These are phyloP conservation scores for Strix occidentalis DNA, from an alignment of 2,797 vertebrate genomes.

Conservation along the genomic window DNA sequence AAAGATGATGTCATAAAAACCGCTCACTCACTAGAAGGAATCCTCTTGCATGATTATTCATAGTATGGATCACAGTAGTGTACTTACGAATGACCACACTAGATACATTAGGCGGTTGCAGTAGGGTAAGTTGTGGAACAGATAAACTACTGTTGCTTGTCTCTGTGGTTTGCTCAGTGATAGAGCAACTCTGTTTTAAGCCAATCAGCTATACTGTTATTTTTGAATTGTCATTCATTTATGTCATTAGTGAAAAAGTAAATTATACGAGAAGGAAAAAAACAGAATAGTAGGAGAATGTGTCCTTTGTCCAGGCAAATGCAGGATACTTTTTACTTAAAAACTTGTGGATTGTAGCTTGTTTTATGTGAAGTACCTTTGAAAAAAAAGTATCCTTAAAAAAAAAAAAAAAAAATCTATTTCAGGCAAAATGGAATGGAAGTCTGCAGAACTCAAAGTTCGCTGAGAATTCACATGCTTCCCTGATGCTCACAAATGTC, in stretches of 20 bases:
- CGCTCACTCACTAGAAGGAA: not conserved
- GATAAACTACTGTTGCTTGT: not conserved
- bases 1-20: not conserved
- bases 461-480: not conserved
- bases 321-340: not conserved
- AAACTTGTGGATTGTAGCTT: not conserved
- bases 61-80: no score
- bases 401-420: not conserved
- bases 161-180: not conserved
- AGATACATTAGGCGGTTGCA: not conserved
- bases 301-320: not conserved
- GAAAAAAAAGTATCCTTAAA: not conserved
- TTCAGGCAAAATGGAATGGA: not conserved
- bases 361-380: not conserved
- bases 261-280: not conserved
- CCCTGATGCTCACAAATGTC: not conserved
- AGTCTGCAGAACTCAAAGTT: not conserved
- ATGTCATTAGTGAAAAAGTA: not conserved
- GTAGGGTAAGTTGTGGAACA: not conserved
- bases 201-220: not conserved
- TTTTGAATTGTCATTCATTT: not conserved
- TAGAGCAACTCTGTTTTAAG: not conserved
- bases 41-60: not conserved
- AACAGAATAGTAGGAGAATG: not conserved
- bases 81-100: rapidly evolving